Evolutionary conservation across 2,113 vertebrate species (phyloP).

Genomic region (Gymnobelideus leadbeateri): DNA sequence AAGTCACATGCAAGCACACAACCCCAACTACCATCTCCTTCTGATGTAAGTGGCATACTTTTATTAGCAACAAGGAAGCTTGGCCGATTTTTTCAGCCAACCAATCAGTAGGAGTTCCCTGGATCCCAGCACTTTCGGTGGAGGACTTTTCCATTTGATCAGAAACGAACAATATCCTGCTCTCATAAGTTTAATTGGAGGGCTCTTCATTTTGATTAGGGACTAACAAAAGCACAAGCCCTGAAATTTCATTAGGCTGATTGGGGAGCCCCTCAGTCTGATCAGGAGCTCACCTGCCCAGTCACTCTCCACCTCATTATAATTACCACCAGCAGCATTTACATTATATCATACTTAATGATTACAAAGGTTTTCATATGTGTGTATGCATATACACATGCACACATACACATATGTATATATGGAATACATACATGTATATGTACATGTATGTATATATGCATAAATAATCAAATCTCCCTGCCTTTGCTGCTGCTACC

Average conservation of each 20-base stretch:
- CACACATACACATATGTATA: no score
- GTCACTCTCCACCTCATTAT: background rate
- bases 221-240: background rate
- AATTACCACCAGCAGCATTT: background rate
- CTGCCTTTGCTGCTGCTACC: background rate
- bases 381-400: no score
- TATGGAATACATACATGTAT: no score
- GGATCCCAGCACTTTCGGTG: background rate
- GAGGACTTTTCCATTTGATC: background rate
- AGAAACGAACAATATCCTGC: background rate
- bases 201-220: background rate
- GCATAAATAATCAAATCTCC: background rate
- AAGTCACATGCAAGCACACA: background rate
- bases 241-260: background rate
- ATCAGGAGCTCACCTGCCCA: background rate
- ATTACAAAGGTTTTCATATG: background rate
- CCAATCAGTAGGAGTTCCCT: background rate
- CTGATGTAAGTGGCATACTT: background rate
- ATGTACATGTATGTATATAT: no score
- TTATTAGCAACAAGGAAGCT: background rate
- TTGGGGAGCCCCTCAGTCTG: background rate
- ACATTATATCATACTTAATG: background rate
- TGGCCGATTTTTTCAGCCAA: background rate
- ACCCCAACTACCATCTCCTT: background rate
- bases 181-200: background rate